Evolutionary conservation across 2,888 invertebrate genomes (phyloP), one percentile per base, ranked within the genome.

Genomic region (Lysandra bellargus): DNA sequence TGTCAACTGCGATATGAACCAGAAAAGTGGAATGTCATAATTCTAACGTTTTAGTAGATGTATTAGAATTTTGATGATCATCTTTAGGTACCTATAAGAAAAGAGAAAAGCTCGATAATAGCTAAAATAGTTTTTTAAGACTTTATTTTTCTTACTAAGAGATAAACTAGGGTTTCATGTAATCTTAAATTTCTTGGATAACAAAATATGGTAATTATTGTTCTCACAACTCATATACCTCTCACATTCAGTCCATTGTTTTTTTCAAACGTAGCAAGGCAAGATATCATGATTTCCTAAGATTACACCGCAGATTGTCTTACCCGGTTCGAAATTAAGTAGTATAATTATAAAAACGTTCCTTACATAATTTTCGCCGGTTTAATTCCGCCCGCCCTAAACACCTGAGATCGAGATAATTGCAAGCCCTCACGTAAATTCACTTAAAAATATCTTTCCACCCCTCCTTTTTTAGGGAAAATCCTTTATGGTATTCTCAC

Each of bases 291-390:
- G 37, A 69, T 33, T 14, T 69, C 17, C 4, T 37, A 69, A 69
- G 14, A 69, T 69, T 69, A 69, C 4, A n/a, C 17, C 64, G 12
- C 61, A 64, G 30, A 30, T 37, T 33, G 44, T 9, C 12, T 37
- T 23, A 77, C 81, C 69, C 82, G 82, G 83, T 75, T 79, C 57
- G 40, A 69, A 80, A 53, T 77, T 78, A 80, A 81, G 79, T 79
- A 79, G 79, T 83, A 87, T 89, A 92, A 92, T 92, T 91, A 91
- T 84, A 91, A 92, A 92, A 92, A 90, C 88, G 88, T 85, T 83
- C 83, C 85, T 89, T 89, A 91, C 89, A 90, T 91, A 90, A 92
- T 91, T 90, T 89, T 87, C 87, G 85, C 87, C 89, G 90, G 91
- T 92, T 92, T 91, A 90, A 90, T 87, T 88, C 89, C 87, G 83